Percentiles rank a stretch among this genome's conserved stretches.
These are phyloP conservation scores for Toxotes lorentzi DNA, from an alignment of 2,797 vertebrate species.

Conservation along the genomic window DNA sequence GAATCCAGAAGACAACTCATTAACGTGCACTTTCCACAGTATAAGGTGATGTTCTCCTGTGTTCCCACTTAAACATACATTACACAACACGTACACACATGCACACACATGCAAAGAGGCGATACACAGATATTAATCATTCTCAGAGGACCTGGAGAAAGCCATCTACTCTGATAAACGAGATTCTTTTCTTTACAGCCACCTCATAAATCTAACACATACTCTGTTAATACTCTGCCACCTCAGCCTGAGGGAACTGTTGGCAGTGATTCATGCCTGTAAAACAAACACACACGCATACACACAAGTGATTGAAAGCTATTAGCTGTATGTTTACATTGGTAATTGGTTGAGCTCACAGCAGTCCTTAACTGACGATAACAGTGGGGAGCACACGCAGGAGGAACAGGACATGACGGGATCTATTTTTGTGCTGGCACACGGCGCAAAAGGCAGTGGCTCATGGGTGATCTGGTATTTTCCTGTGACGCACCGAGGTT, in stretches of 20 bases:
- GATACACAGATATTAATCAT: slow-evolving; percentile 7
- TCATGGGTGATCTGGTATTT: background rate
- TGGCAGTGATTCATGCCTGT: slow-evolving; percentile 16
- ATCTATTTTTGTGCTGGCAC: background rate
- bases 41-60: too few relatives aligned
- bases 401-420: background rate
- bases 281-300: background rate
- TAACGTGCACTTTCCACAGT: background rate
- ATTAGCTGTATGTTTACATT: slow-evolving; percentile 21
- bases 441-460: background rate
- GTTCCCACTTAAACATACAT: background rate
- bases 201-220: slow-evolving; percentile 35
- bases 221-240: slow-evolving; percentile 3
- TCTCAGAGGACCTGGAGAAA: background rate
- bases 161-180: slow-evolving; percentile 22
- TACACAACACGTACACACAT: background rate
- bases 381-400: background rate
- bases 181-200: background rate
- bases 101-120: background rate
- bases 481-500: background rate
- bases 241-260: slow-evolving; percentile 3
- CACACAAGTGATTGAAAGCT: background rate
- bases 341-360: slow-evolving; percentile 1
- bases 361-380: background rate
- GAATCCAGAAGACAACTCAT: background rate